Conservation (phyloP, 2,113 vertebrate genomes). For the Emydocephalus ijimae region DNA sequence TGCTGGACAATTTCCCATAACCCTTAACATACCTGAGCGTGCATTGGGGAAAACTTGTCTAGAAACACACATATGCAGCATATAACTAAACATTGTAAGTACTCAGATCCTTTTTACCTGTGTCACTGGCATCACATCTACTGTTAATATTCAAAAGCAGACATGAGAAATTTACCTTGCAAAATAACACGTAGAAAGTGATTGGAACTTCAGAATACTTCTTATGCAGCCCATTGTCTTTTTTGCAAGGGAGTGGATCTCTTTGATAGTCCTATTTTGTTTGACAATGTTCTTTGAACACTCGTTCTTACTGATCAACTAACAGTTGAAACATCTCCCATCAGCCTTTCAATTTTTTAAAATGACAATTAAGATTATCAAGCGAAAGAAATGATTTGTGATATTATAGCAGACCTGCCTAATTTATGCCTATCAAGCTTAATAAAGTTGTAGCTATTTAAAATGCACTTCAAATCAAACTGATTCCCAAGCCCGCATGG, state of each 20-base stretch:
- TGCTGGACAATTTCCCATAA: background rate
- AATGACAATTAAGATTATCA: background rate
- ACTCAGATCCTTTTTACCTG: background rate
- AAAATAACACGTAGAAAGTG: background rate
- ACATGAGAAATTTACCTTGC: background rate
- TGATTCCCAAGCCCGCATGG: background rate
- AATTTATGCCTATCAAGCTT: background rate
- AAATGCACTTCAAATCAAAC: background rate
- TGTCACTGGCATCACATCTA: background rate
- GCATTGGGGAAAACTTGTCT: background rate
- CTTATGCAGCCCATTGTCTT: background rate
- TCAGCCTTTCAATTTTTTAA: background rate
- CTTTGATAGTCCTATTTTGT: rapidly evolving
- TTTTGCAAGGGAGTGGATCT: background rate
- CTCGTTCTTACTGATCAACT: background rate
- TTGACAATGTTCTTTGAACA: background rate
- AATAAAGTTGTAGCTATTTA: background rate
- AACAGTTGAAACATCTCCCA: rapidly evolving
- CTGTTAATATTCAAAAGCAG: rapidly evolving
- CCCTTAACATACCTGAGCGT: background rate
- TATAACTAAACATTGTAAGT: background rate
- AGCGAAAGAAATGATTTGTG: background rate
- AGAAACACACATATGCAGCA: background rate
- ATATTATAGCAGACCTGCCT: background rate
- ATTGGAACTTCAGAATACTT: background rate